Conservation (phyloP, 2,888 invertebrate genomes). For the Rhamphomyia laevipes region DNA sequence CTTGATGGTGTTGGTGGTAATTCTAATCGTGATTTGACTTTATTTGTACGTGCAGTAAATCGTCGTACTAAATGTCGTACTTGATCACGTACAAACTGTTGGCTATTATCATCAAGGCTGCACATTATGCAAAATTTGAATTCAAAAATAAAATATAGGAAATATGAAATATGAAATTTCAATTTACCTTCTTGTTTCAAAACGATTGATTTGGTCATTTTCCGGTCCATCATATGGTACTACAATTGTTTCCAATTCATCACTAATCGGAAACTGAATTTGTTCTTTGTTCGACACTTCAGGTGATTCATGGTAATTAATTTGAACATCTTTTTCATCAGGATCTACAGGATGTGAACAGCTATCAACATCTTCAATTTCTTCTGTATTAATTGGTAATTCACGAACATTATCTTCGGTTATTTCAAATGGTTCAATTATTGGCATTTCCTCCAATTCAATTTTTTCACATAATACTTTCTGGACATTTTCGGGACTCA, state of each 20-base stretch:
- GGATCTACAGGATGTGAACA: slow-evolving; percentile 21
- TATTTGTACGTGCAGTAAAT: slow-evolving; percentile 47
- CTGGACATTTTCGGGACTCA: slow-evolving; percentile 33
- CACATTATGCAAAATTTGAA: neutral
- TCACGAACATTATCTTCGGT: slow-evolving; percentile 11
- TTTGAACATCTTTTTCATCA: slow-evolving; percentile 32
- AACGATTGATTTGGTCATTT: slow-evolving; percentile 21
- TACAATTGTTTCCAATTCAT: slow-evolving; percentile 21
- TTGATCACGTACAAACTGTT: slow-evolving; percentile 34
- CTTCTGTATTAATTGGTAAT: neutral
- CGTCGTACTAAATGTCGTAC: slow-evolving; percentile 47
- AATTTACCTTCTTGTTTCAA: slow-evolving; percentile 23
- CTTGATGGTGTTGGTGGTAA: slow-evolving; percentile 52
- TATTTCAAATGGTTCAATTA: slow-evolving; percentile 9
- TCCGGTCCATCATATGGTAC: slow-evolving; percentile 13
- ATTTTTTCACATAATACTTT: slow-evolving; percentile 22
- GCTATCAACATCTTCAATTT: slow-evolving; percentile 13
- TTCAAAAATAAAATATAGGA: neutral
- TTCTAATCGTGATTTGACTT: slow-evolving; percentile 46
- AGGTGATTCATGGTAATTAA: slow-evolving; percentile 31
- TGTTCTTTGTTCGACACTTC: slow-evolving; percentile 32
- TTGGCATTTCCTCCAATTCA: slow-evolving; percentile 18
- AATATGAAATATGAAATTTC: no score
- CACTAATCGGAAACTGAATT: slow-evolving; percentile 11
- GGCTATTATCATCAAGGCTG: slow-evolving; percentile 32